Evolutionary conservation across 2,113 vertebrate species (phyloP).

Genomic region (Scomber scombrus): DNA sequence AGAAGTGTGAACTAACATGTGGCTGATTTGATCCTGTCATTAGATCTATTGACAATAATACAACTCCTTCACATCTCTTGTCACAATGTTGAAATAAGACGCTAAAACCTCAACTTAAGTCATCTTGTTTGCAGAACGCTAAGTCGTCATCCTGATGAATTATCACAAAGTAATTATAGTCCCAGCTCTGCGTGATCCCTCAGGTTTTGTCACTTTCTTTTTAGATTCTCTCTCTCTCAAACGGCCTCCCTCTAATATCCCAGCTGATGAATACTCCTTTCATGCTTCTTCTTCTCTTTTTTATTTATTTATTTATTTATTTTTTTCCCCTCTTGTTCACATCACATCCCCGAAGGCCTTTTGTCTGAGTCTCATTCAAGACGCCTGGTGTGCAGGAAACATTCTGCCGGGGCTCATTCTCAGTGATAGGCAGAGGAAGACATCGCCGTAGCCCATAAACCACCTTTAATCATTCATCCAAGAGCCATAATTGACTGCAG

Average conservation of each 20-base stretch:
- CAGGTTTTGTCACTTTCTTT: constrained; percentile 9
- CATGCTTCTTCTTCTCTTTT: constrained; percentile 12
- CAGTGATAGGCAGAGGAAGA: constrained; percentile 47
- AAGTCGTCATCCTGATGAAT: not conserved
- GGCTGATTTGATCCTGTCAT: too few species aligned
- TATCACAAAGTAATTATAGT: constrained; percentile 20
- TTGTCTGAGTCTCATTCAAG: constrained; percentile 49
- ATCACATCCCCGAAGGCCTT: constrained; percentile 46
- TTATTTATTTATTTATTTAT: too few species aligned
- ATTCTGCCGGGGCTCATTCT: constrained; percentile 29
- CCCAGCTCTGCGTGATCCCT: constrained; percentile 4
- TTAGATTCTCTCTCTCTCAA: constrained; percentile 28
- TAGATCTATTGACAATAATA: too few species aligned
- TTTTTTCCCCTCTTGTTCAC: not conserved
- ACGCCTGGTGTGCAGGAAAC: constrained; percentile 46
- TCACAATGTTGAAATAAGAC: not conserved
- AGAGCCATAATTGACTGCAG: constrained; percentile 65
- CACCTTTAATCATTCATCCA: constrained; percentile 69
- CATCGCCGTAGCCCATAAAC: constrained; percentile 50
- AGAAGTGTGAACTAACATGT: too few species aligned
- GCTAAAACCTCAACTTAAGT: not conserved
- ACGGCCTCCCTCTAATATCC: constrained; percentile 26
- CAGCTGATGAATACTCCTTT: constrained; percentile 45
- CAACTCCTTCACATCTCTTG: too few species aligned
- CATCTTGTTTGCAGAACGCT: not conserved